phyloP scores from a whole-genome alignment of 1,140 invertebrate species.

The Cherax quadricarinatus region DNA sequence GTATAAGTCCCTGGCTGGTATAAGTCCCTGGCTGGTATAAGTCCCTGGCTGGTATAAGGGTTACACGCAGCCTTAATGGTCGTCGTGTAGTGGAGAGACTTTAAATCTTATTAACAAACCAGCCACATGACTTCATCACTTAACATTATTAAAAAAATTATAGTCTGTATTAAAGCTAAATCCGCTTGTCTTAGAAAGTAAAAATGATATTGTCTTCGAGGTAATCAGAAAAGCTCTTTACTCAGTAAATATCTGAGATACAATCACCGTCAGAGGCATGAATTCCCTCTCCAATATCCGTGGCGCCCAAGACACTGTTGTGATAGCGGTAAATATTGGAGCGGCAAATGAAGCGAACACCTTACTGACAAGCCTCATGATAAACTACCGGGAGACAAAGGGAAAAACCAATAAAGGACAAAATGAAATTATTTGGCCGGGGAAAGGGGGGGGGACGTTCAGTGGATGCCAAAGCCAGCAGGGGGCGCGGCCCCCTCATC shows the following conservation, averaged over 20 bases:
- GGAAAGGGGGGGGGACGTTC: background rate
- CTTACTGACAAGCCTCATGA: background rate
- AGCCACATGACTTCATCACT: no score
- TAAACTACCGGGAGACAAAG: background rate
- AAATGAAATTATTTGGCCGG: background rate
- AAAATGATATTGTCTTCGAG: background rate
- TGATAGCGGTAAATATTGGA: conserved; percentile 15
- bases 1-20: no score
- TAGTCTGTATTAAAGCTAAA: no score
- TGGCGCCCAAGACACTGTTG: background rate
- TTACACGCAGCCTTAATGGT: no score
- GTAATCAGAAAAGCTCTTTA: background rate
- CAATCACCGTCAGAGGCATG: background rate
- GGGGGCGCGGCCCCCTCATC: no score
- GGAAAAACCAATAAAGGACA: background rate
- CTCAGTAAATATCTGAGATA: background rate
- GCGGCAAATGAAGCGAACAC: background rate
- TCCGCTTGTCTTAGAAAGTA: no score
- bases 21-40: no score
- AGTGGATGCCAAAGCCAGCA: no score
- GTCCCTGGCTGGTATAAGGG: no score
- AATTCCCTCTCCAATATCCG: background rate
- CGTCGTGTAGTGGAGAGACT: no score
- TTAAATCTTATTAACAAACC: no score
- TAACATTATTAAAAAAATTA: no score